Evolutionary conservation across 1,140 invertebrate species (phyloP), one percentile per base, ranked within the genome.

Genomic region (Hirudo medicinalis): DNA sequence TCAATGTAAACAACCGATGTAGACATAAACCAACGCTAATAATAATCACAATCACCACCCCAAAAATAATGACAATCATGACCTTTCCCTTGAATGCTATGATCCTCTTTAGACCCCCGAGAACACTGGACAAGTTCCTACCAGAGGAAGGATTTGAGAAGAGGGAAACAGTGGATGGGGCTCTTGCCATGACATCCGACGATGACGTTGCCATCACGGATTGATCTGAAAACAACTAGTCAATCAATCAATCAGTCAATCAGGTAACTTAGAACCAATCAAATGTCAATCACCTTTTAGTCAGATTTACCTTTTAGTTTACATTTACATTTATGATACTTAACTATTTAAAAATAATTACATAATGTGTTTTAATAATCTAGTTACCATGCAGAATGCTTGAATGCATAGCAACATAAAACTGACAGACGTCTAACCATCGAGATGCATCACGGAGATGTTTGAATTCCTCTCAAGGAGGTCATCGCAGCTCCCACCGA

Each of bases 51-150:
- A 71, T 68, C 60, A 60, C 19, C 43, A 54, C n/a, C 54, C 71
- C 9, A 17, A 70, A 8, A 49, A 69, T n/a, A 71, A 66, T 60
- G n/a, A 3, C 25, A n/a, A 22, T 17, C 75, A 78, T 76, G 71
- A 80, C 78, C 32, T 75, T 71, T 54, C 77, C 75, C 20, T 77
- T 74, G 25, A 75, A 73, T 54, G 79, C 79, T 20, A 80, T 67
- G 40, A 80, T 80, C 71, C 76, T 79, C 54, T 78, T 76, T 11
- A 80, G 74, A 49, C 78, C 69, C 32, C 75, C 79, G 0, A 80
- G 76, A 15, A 80, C 79, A 76, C 75, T 78, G 25, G 76, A 76
- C 22, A 80, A 69, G 4, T 76, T 80, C 55, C 79, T 49, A 9
- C 43, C 43, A 72, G 15, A 43, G 55, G 66, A 71, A 54, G 19